Conservation (phyloP, 2,888 invertebrate genomes). For the Noctua comes region DNA sequence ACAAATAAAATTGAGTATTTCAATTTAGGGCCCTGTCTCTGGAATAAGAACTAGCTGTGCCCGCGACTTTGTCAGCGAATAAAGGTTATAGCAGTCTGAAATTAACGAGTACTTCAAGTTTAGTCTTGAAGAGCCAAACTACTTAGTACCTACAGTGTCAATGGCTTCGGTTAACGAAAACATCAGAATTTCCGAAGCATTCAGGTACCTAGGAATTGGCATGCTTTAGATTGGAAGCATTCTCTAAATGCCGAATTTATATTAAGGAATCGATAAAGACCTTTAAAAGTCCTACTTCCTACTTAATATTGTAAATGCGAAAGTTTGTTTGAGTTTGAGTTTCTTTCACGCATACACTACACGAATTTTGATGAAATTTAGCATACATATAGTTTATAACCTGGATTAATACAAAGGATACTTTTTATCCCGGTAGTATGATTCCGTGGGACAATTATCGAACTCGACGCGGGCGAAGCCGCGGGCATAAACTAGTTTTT, state of each 20-base stretch:
- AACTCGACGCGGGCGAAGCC: no score
- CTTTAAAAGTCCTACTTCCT: neutral
- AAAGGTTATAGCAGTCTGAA: neutral
- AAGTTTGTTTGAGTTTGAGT: no score
- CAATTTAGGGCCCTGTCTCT: conserved; percentile 39
- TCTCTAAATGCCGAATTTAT: conserved; percentile 63
- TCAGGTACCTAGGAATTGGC: conserved; percentile 46
- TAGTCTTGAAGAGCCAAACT: neutral
- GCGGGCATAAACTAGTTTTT: neutral
- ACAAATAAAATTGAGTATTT: conserved; percentile 36
- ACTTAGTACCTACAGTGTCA: neutral
- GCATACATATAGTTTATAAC: no score
- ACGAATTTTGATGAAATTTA: no score
- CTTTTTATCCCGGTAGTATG: no score
- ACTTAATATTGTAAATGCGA: no score
- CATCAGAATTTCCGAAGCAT: neutral
- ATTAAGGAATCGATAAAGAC: conserved; percentile 62
- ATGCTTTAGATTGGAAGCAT: conserved; percentile 57
- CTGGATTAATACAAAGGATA: no score
- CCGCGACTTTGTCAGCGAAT: neutral
- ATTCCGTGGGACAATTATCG: no score
- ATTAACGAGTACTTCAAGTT: neutral
- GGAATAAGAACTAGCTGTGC: conserved; percentile 23
- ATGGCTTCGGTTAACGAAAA: conserved; percentile 6
- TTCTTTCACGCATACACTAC: no score